Conservation (phyloP, 2,113 vertebrate species). For the Hiodon alosoides region DNA sequence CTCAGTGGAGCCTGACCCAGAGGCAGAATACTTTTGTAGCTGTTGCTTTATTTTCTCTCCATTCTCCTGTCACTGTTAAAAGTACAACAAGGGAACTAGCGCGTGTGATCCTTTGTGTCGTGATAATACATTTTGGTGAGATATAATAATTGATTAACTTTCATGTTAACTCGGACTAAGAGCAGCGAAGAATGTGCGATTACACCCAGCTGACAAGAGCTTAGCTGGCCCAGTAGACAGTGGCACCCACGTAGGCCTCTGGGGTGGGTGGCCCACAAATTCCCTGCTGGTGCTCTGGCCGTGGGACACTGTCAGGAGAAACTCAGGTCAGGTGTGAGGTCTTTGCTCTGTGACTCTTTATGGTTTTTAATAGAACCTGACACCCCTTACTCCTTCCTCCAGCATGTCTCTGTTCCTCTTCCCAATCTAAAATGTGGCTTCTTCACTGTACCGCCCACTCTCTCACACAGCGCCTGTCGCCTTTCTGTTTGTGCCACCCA, state of each 20-base stretch:
- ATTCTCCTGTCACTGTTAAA: slow-evolving; percentile 32
- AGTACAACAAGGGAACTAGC: slow-evolving; percentile 31
- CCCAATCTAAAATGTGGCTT: too few species aligned
- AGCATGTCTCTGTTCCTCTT: too few species aligned
- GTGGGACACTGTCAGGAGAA: too few species aligned
- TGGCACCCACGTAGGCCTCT: too few species aligned
- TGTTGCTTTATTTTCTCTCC: slow-evolving; percentile 36
- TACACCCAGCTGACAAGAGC: background rate
- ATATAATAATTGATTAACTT: slow-evolving; percentile 31
- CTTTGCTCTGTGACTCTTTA: background rate
- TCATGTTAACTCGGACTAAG: slow-evolving; percentile 17
- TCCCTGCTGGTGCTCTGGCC: too few species aligned
- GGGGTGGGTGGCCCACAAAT: too few species aligned
- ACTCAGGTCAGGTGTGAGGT: too few species aligned
- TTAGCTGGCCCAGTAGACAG: background rate
- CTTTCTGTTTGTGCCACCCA: too few species aligned
- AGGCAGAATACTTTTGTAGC: slow-evolving; percentile 35
- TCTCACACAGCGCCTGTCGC: too few species aligned
- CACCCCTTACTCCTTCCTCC: too few species aligned
- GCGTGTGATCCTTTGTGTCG: slow-evolving; percentile 31
- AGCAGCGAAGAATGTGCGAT: background rate
- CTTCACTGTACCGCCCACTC: too few species aligned
- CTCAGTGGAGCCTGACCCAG: slow-evolving; percentile 28
- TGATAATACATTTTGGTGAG: slow-evolving; percentile 22
- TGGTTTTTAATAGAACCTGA: background rate